A percentile compares a stretch with the other conserved stretches of the same genome.
Evolutionary conservation across 2,113 vertebrate species (phyloP).

Genomic region (Gobiocypris rarus): DNA sequence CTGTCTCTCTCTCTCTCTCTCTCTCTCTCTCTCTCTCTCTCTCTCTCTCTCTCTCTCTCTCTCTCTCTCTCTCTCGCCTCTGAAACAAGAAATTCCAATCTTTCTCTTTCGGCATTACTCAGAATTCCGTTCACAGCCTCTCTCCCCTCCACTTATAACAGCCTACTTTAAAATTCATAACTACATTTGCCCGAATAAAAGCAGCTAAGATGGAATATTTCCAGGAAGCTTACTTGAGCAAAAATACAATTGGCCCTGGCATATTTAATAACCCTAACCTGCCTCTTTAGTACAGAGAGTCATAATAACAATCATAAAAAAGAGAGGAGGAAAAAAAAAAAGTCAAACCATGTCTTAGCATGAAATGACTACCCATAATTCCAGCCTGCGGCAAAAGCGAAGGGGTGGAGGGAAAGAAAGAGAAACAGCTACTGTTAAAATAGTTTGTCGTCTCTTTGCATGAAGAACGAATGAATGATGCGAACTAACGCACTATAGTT

Average conservation of each 20-base stretch:
- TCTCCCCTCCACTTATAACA: conserved; percentile 76
- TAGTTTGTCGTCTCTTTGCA: conserved; percentile 12
- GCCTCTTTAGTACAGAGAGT: conserved; percentile 77
- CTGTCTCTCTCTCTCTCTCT: conserved; percentile 1
- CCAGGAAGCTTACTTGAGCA: conserved; percentile 82
- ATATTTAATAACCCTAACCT: conserved; percentile 83
- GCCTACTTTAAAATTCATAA: conserved; percentile 87
- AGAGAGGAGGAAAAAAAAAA: conserved; percentile 54
- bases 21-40: conserved; percentile 8
- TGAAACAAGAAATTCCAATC: conserved; percentile 78
- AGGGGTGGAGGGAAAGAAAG: conserved; percentile 17
- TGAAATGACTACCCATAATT: conserved; percentile 78
- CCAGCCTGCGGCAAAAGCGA: conserved; percentile 62
- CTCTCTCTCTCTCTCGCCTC: conserved; percentile 49
- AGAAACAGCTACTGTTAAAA: conserved; percentile 15
- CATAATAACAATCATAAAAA: conserved; percentile 73
- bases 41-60: conserved; percentile 21
- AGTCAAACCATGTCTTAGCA: conserved; percentile 68
- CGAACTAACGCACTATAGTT: background rate
- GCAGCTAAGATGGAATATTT: conserved; percentile 82
- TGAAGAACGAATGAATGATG: background rate
- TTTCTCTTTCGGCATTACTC: conserved; percentile 71
- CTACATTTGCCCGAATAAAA: conserved; percentile 83
- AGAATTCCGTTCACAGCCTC: conserved; percentile 79
- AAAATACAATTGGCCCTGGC: conserved; percentile 82